Base-by-base conservation (phyloP, 2,113 vertebrate species). In the Oxygymnocypris stewartii region DNA sequence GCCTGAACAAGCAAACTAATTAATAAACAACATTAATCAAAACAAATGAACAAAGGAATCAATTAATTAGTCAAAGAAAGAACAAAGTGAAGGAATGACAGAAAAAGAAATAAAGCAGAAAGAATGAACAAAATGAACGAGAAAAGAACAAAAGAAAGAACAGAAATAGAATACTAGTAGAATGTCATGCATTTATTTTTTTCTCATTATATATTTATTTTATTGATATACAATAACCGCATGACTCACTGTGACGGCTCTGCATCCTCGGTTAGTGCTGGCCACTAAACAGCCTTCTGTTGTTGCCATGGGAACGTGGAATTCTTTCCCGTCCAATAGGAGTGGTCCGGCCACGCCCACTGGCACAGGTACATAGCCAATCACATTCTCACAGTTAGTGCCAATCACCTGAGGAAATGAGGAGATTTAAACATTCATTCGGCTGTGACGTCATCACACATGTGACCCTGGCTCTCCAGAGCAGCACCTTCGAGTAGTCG, bases 201-300 rank as follows among this genome's bases (percentile, higher is more conserved):
- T 57, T 57, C 23, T 51, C 14, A 16, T 49, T 49, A 49, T 51
- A 51, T 4, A 49, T 49, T 42, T 42, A 7, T 42, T 23, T 59
- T 23, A 2, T 59, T 57, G 5, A 40, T 2, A 1, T 11, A 40
- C 42, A 78, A 61, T 25, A 23, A 25, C 25, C 18, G 18, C 18
- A 16, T n/a, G 75, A 73, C 97, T 96, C 92, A 99, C 98, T 54
- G 93, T 93, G 71, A 99, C 97, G 7, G 98, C 98, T 90, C 98
- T 94, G 91, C 98, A 99, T 12, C 98, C 98, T 42, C 98, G 95
- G 51, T 99, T 99, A 23, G 97, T 98, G 92, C 98, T 99, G 80
- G 98, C 98, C 65, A 99, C 97, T 69, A 99, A 95, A 90, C 97
- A 99, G 18, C 98, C 98, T 92, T 99, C 98, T 0, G 98, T 99